Evolutionary conservation across 1,140 invertebrate genomes (phyloP).

Genomic region (Brachionus asplanchnoidis): DNA sequence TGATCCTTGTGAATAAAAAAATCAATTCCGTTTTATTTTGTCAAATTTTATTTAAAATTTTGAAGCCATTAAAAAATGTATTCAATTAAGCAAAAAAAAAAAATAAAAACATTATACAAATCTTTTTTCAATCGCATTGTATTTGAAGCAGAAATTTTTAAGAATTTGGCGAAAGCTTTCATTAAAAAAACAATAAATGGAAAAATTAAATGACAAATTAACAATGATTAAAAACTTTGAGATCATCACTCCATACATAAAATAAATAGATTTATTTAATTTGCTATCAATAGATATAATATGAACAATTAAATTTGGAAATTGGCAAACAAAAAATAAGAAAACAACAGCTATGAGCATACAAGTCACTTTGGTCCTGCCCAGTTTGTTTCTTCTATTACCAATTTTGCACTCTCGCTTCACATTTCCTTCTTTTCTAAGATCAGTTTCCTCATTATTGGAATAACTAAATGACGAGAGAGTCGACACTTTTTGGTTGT

Average conservation of each 20-base stretch:
- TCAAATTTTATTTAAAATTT: too few relatives aligned
- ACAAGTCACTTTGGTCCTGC: conserved; percentile 25
- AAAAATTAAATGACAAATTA: conserved; percentile 36
- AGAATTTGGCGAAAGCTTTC: conserved; percentile 22
- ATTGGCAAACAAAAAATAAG: conserved; percentile 41
- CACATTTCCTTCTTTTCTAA: not conserved
- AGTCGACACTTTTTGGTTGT: not conserved
- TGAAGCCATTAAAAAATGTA: too few relatives aligned
- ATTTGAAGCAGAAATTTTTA: not conserved
- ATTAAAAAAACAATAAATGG: conserved; percentile 11
- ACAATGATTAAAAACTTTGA: conserved; percentile 35
- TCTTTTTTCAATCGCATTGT: not conserved
- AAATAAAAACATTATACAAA: not conserved
- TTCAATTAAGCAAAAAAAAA: too few relatives aligned
- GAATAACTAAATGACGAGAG: not conserved
- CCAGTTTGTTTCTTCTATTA: not conserved
- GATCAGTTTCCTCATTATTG: not conserved
- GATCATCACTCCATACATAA: not conserved
- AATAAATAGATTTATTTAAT: not conserved
- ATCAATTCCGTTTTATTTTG: too few relatives aligned
- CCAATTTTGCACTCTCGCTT: not conserved
- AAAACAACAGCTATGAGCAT: conserved; percentile 40
- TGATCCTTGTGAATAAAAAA: too few relatives aligned
- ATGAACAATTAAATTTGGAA: conserved; percentile 38
- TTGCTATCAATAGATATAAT: not conserved